Percentiles rank a stretch among this genome's conserved stretches.
These are phyloP conservation scores for Xerus rutilus DNA, from an alignment of 2,797 vertebrate species.

Conservation along the genomic window DNA sequence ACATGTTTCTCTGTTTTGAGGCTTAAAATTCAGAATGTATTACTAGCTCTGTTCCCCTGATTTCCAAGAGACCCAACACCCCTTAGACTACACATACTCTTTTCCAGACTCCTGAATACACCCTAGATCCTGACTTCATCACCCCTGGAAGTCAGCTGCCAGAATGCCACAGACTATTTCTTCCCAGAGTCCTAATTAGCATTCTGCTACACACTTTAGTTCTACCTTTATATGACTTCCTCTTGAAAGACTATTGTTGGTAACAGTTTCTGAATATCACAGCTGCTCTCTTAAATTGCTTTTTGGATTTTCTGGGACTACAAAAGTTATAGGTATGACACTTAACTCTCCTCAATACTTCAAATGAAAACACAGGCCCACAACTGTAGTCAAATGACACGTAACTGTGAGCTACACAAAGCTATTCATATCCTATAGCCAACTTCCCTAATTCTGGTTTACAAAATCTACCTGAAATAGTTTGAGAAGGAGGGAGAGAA, in stretches of 20 bases:
- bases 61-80: background rate
- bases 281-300: slow-evolving; percentile 13
- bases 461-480: slow-evolving; percentile 58
- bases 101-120: background rate
- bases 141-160: background rate
- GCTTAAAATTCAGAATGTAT: slow-evolving; percentile 45
- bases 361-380: slow-evolving; percentile 53
- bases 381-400: slow-evolving; percentile 28
- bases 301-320: slow-evolving; percentile 18
- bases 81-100: background rate
- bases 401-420: slow-evolving; percentile 47
- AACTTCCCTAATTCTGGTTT: slow-evolving; percentile 25
- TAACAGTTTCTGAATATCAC: slow-evolving; percentile 49
- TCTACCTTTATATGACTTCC: slow-evolving; percentile 21
- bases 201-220: background rate
- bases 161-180: slow-evolving; percentile 9
- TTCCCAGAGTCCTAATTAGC: background rate
- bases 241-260: background rate
- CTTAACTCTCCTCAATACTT: slow-evolving; percentile 28
- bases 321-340: slow-evolving; percentile 32
- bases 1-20: slow-evolving; percentile 47
- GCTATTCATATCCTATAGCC: background rate
- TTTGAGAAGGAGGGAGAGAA: background rate
- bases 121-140: slow-evolving; percentile 7
- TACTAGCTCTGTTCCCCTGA: background rate